Base-by-base conservation (phyloP, 1,140 invertebrate genomes). In the Pemphigus obesinymphae region DNA sequence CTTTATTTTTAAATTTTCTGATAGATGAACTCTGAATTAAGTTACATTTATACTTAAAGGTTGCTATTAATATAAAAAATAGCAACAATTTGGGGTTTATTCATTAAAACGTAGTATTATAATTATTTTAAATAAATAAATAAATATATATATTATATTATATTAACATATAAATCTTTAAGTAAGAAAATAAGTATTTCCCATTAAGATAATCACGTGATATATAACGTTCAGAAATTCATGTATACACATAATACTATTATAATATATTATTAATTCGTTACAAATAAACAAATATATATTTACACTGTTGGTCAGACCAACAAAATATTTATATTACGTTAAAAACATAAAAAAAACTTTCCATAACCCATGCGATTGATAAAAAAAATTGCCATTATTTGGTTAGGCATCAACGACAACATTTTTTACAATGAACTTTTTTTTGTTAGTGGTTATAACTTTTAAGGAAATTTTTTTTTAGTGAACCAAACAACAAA, bases 281-380 rank as follows among this genome's bases (percentile, higher is more conserved):
- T n/a, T n/a, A 31, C 13, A 31, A 8, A 11, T 7, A 34, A 68
- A 68, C 23, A 37, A 37, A 68, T 50, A 31, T 20, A 73, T 73
- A 73, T 73, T 73, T 73, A 50, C 43, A 73, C 29, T n/a, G 70
- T 73, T 31, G 45, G 26, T 31, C 43, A 72, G 26, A 45, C 23
- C 76, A 80, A 80, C 55, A 80, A 63, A 61, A 50, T 72, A 45
- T 43, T 26, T 26, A 43, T 20, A 48, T 26, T 73, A 50, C 70
- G 45, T 73, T 48, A 50, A 50, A 73, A 29, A 23, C 3, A 48
- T 50, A 73, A 40, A 58, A 37, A 53, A 76, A 76, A 61, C 31
- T 78, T 55, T 80, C 76, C 76, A 80, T 63, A 80, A 80, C 76
- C 76, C 76, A 80, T 80, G 76, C 76, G 76, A 80, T 80, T 63